Evolutionary conservation across 2,113 vertebrate species (phyloP), one percentile per base, ranked within the genome.

Genomic region (Holacanthus passer): DNA sequence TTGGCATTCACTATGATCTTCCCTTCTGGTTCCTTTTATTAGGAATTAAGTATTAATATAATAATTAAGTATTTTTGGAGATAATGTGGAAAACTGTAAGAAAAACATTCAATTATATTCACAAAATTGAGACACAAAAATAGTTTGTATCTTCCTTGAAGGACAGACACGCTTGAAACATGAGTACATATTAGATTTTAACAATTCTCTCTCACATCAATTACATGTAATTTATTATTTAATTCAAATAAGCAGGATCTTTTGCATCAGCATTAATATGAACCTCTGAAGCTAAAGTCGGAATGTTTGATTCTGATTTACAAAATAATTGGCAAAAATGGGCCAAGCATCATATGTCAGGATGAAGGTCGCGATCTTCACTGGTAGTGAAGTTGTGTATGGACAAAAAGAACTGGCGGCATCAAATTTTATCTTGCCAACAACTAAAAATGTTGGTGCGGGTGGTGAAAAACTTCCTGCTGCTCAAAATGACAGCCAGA

Each of bases 381-480:
- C 48, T 67, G 27, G 24, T 17, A 55, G 24, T 73, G n/a, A 71
- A 48, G 14, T 16, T 43, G 12, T 67, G 5, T 37, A 31, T 32
- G 19, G 37, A 59, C 45, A 27, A 10, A 63, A 55, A 65, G 43
- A 43, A 53, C 22, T 24, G 12, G 31, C 41, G 35, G 39, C n/a
- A 69, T 67, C 20, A 58, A 56, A 31, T 14, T 69, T 43, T 29
- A 52, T 24, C 32, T 39, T 73, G 29, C 53, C 62, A 85, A 77
- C 5, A 39, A 47, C 43, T 31, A 55, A 47, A 62, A 48, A 68
- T 55, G 19, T 48, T 47, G 5, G 11, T 64, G 12, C 2, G 1
- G 39, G 35, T 31, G 17, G 29, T 52, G 19, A 64, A 64, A 52
- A 39, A 50, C 19, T 13, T 59, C 69, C 39, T 64, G 53, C 63